phyloP scores from a whole-genome alignment of 2,797 vertebrate species.

The Argya squamiceps region DNA sequence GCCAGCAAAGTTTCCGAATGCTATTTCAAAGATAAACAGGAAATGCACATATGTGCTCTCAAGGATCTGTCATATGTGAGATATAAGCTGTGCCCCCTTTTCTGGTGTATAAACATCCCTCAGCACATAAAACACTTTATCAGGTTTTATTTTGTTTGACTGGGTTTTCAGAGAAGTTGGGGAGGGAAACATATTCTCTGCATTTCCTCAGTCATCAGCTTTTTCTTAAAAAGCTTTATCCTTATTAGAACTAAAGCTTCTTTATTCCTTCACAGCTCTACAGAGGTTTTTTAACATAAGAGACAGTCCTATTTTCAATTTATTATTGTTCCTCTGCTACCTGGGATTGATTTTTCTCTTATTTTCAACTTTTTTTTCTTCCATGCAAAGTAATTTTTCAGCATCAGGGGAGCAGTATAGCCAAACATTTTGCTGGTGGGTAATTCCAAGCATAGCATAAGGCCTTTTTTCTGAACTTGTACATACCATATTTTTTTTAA shows the following conservation, averaged over 20 bases:
- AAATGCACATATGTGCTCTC: background rate
- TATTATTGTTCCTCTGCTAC: background rate
- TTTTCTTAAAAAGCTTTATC: constrained; percentile 6
- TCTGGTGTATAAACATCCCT: background rate
- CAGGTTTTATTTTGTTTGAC: background rate
- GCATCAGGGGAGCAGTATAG: background rate
- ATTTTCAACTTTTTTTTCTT: background rate
- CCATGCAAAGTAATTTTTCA: background rate
- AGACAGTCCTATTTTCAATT: background rate
- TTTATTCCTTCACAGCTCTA: background rate
- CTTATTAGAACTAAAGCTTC: constrained; percentile 19
- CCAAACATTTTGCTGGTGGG: background rate
- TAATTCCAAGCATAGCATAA: background rate
- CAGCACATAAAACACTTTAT: background rate
- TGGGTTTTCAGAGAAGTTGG: background rate
- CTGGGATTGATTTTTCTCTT: background rate
- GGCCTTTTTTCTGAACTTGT: background rate
- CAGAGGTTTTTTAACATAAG: background rate
- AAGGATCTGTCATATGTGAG: background rate
- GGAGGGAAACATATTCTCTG: background rate
- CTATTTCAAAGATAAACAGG: background rate
- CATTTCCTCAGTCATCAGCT: background rate
- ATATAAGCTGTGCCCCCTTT: background rate
- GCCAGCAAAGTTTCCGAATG: background rate
- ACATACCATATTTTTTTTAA: background rate